These are phyloP conservation scores for Iguana delicatissima DNA, from an alignment of 2,797 vertebrate species.

Conservation along the genomic window DNA sequence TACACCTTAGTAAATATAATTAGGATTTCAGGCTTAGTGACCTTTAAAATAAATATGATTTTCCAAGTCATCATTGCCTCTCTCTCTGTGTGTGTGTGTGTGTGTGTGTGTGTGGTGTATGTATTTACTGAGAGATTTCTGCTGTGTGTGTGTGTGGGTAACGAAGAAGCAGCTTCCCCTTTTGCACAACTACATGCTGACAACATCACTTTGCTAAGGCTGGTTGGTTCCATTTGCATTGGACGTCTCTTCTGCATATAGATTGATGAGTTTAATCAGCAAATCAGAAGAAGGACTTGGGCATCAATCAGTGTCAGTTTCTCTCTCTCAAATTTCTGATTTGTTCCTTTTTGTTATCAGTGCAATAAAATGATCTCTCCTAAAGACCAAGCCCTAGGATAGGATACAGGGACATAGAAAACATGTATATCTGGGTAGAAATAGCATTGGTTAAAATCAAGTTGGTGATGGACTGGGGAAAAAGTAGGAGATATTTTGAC, in stretches of 20 bases:
- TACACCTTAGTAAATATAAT: neutral
- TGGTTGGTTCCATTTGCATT: constrained; percentile 96
- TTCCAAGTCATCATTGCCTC: constrained; percentile 32
- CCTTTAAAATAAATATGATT: constrained; percentile 54
- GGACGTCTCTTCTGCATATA: constrained; percentile 97
- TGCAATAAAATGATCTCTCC: constrained; percentile 70
- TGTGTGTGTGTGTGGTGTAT: neutral
- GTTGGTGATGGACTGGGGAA: constrained; percentile 31
- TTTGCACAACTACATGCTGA: constrained; percentile 86
- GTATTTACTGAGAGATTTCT: constrained; percentile 47
- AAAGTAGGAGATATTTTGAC: constrained; percentile 1
- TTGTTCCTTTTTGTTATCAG: constrained; percentile 82
- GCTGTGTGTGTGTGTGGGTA: neutral
- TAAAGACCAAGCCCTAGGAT: constrained; percentile 72
- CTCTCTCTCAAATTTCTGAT: constrained; percentile 87
- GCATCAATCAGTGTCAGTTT: constrained; percentile 94
- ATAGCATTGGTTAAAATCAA: constrained; percentile 28
- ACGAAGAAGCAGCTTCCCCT: constrained; percentile 70
- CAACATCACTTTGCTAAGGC: constrained; percentile 92
- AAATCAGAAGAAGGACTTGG: constrained; percentile 93
- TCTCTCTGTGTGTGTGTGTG: neutral
- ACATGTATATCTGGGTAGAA: constrained; percentile 43
- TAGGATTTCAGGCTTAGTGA: neutral
- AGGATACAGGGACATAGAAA: constrained; percentile 62
- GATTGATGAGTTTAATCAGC: constrained; percentile 99